A percentile compares a stretch with the other conserved stretches of the same genome.
phyloP scores from a whole-genome alignment of 2,113 vertebrate species.

The Megaceryle maxima region DNA sequence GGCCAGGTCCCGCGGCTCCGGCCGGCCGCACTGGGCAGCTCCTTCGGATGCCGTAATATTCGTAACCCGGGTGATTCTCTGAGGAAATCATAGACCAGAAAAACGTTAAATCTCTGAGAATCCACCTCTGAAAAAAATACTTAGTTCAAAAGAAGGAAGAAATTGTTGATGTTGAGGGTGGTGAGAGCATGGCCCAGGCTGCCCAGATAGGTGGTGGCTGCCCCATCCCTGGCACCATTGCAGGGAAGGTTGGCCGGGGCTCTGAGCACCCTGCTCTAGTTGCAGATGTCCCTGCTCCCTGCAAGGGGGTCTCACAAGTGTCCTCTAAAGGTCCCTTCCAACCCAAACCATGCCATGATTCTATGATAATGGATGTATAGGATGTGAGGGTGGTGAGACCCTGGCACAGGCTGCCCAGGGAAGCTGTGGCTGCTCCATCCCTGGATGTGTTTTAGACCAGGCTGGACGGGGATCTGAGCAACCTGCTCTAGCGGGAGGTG shows the following conservation, averaged over 20 bases:
- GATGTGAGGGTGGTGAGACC: background rate
- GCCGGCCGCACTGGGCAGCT: background rate
- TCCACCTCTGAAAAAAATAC: too few relatives aligned
- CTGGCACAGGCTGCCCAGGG: background rate
- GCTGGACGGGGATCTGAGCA: background rate
- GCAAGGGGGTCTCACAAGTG: background rate
- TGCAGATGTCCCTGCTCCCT: background rate
- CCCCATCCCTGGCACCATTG: background rate
- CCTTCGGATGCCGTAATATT: background rate
- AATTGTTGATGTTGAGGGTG: too few relatives aligned
- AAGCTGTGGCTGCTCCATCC: background rate
- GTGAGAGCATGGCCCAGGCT: background rate
- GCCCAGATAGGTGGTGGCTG: too few relatives aligned
- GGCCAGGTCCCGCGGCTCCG: background rate
- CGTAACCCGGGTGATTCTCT: too few relatives aligned
- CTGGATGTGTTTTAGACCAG: background rate
- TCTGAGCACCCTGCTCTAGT: background rate
- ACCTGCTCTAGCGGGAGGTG: background rate
- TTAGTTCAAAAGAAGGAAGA: too few relatives aligned
- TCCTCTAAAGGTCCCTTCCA: background rate
- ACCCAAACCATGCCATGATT: background rate
- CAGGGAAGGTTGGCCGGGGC: background rate
- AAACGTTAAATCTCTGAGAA: too few relatives aligned
- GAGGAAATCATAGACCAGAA: too few relatives aligned
- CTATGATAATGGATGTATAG: background rate